These are phyloP conservation scores for Myopa testacea DNA, from an alignment of 2,888 invertebrate genomes.

Conservation along the genomic window DNA sequence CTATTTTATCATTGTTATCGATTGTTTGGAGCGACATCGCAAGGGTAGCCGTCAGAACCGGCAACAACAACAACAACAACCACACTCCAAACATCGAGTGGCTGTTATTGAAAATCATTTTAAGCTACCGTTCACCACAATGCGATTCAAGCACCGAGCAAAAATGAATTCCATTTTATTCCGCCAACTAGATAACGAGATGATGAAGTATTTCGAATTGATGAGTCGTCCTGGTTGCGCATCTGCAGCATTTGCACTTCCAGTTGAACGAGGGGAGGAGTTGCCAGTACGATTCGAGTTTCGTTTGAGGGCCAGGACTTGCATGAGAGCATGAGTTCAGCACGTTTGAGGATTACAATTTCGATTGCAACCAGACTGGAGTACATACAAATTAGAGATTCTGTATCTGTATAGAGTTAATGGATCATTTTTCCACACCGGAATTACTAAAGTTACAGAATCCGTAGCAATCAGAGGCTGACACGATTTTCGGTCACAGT, in stretches of 20 bases:
- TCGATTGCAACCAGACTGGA: too few relatives aligned
- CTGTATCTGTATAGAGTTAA: too few relatives aligned
- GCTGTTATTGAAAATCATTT: constrained; percentile 15
- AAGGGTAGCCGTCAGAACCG: not conserved
- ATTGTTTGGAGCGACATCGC: not conserved
- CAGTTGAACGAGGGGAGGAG: not conserved
- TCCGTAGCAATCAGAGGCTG: too few relatives aligned
- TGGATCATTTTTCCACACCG: too few relatives aligned
- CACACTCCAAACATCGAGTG: not conserved
- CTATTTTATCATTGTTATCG: not conserved
- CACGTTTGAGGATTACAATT: too few relatives aligned
- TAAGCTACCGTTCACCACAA: not conserved
- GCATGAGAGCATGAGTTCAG: too few relatives aligned
- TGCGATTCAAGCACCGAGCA: not conserved
- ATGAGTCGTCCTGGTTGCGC: not conserved
- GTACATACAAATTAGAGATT: too few relatives aligned
- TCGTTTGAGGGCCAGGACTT: too few relatives aligned
- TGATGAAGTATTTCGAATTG: constrained; percentile 1
- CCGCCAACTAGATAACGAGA: not conserved
- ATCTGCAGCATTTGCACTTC: not conserved
- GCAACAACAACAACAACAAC: not conserved
- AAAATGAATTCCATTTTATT: not conserved
- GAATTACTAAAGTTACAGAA: too few relatives aligned
- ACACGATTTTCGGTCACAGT: too few relatives aligned
- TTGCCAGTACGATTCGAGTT: not conserved